Evolutionary conservation across 2,888 invertebrate species (phyloP).

Genomic region (Taphrorychus bicolor): DNA sequence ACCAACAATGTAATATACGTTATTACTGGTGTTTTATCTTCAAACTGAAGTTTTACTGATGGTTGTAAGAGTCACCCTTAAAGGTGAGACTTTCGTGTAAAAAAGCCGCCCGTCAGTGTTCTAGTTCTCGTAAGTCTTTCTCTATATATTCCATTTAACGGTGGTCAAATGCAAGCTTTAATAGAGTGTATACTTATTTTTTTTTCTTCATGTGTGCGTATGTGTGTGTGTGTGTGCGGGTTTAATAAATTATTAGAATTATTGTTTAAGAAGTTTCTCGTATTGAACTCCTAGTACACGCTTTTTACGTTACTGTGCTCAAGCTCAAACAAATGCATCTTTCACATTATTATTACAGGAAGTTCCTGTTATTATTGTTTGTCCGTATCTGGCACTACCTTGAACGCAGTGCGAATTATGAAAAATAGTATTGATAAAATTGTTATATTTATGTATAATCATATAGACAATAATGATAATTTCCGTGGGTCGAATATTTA

Average conservation of each 20-base stretch:
- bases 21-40: too few relatives aligned
- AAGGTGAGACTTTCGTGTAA: not conserved
- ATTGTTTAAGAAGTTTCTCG: not conserved
- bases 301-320: not conserved
- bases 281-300: too few relatives aligned
- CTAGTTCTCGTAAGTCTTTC: conserved; percentile 19
- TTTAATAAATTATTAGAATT: not conserved
- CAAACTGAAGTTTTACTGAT: too few relatives aligned
- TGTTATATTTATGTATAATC: conserved; percentile 27
- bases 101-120: not conserved
- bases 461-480: conserved; percentile 36
- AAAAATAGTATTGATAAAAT: conserved; percentile 3
- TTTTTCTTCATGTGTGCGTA: too few relatives aligned
- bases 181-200: conserved; percentile 31
- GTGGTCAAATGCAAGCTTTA: conserved; percentile 33
- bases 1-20: too few relatives aligned
- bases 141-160: conserved; percentile 34
- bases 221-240: conserved; percentile 17
- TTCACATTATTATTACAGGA: too few relatives aligned
- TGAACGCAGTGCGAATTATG: conserved; percentile 2
- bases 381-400: conserved; percentile 32
- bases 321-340: too few relatives aligned
- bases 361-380: conserved; percentile 23
- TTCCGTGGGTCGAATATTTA: conserved; percentile 18
- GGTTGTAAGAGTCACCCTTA: too few relatives aligned